Evolutionary conservation across 2,797 vertebrate genomes (phyloP), one percentile per base, ranked within the genome.

Genomic region (Coendou prehensilis): DNA sequence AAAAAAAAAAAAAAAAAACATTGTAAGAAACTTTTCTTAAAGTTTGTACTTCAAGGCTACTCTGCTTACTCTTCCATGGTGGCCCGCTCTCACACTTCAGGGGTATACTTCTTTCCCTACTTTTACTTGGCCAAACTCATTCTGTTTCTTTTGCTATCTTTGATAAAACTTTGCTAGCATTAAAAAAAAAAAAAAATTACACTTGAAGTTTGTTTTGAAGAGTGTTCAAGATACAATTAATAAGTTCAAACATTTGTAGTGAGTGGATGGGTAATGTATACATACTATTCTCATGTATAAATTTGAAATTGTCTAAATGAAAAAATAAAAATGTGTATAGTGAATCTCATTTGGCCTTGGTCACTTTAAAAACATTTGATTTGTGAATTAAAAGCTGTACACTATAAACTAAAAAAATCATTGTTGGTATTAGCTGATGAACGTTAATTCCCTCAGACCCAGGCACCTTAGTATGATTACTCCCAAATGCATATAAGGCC

Each of bases 161-260:
- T 76, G 28, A 76, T 50, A 50, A 76, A 76, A 30, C 73, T 50
- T 76, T 50, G 45, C 45, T 50, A 50, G 13, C 10, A 4, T 76
- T 71, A 26, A 26, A 75, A 45, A 45, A 26, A 26, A 75, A 45
- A 45, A 13, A 69, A 57, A 57, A 57, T 11, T 75, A 26, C 28
- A 22, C 9, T 41, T 71, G 37, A 84, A 63, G 28, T 41, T 83
- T 69, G 83, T 94, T 91, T 91, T 91, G 59, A 87, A 37, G 30
- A 83, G 52, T 84, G 57, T 71, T 84, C 79, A 88, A 67, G 20
- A 8, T 57, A 47, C 15, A 83, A 15, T 83, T 59, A 63, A 26
- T 78, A 69, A 81, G 10, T 88, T 96, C 63, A 94, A 47, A 89
- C 26, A 94, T 47, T 79, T 89, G 33, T 94, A 89, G 92, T 84